phyloP scores from a whole-genome alignment of 1,140 invertebrate genomes.

The Phocides pigmalion region DNA sequence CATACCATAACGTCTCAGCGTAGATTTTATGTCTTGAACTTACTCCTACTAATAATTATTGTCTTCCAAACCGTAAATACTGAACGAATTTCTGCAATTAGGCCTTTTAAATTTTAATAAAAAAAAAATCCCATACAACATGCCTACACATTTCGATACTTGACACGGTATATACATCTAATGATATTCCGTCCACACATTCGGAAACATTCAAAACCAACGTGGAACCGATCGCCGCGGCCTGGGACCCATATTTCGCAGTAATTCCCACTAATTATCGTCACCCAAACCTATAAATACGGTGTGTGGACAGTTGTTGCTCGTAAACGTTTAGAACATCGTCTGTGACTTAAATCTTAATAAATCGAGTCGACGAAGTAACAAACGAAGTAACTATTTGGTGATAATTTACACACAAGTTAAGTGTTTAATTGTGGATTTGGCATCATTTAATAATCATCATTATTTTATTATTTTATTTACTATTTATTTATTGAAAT shows the following conservation, averaged over 20 bases:
- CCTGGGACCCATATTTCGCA: conserved; percentile 40
- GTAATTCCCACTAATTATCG: conserved; percentile 40
- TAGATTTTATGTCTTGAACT: too few species aligned
- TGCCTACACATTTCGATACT: too few species aligned
- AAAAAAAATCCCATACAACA: background rate
- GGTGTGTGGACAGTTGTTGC: conserved; percentile 50
- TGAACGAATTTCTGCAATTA: too few species aligned
- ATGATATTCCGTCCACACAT: background rate
- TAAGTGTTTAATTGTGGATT: too few species aligned
- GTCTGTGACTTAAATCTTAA: conserved; percentile 15
- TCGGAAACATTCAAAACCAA: background rate
- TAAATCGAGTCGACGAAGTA: background rate
- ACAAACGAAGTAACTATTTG: conserved; percentile 10
- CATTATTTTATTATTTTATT: too few species aligned
- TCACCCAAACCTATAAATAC: conserved; percentile 56
- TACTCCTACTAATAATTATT: too few species aligned
- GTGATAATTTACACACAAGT: conserved; percentile 22
- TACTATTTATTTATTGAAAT: too few species aligned
- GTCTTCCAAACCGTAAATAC: too few species aligned
- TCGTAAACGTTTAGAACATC: conserved; percentile 44
- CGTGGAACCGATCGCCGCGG: conserved; percentile 43
- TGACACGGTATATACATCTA: too few species aligned
- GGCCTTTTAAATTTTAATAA: too few species aligned
- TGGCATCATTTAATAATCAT: too few species aligned
- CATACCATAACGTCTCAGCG: too few species aligned